A percentile compares a stretch with the other conserved stretches of the same genome.
phyloP scores from a whole-genome alignment of 2,113 vertebrate genomes.

The Toxotes jaculatrix region DNA sequence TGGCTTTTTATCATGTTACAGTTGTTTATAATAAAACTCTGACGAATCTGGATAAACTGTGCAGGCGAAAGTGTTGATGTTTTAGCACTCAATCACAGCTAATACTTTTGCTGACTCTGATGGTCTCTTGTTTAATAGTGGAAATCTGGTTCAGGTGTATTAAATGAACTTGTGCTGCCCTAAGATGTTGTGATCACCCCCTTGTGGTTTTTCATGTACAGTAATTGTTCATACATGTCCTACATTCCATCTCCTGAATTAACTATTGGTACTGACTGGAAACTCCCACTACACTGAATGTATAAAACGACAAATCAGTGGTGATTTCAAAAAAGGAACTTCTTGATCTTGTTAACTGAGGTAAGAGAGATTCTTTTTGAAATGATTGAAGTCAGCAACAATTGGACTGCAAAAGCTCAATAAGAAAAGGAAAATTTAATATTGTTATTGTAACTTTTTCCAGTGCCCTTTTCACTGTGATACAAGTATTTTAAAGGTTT shows the following conservation, averaged over 20 bases:
- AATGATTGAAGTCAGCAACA: background rate
- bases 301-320: background rate
- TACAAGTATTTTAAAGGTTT: background rate
- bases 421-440: background rate
- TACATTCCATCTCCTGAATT: background rate
- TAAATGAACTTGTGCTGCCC: background rate
- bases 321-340: background rate
- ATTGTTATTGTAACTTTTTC: background rate
- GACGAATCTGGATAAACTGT: background rate
- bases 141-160: background rate
- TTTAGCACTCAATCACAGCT: background rate
- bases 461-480: background rate
- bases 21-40: slow-evolving; percentile 4
- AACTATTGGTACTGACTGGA: background rate
- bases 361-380: slow-evolving; percentile 10
- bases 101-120: background rate
- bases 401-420: background rate
- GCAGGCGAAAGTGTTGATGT: background rate
- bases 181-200: background rate
- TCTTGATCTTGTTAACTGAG: slow-evolving; percentile 1
- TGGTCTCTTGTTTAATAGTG: background rate
- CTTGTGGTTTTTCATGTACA: background rate
- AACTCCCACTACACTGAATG: background rate
- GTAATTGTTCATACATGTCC: background rate
- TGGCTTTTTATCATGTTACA: slow-evolving; percentile 6